Evolutionary conservation across 2,888 invertebrate genomes (phyloP).

Genomic region (Drosophila monieri): DNA sequence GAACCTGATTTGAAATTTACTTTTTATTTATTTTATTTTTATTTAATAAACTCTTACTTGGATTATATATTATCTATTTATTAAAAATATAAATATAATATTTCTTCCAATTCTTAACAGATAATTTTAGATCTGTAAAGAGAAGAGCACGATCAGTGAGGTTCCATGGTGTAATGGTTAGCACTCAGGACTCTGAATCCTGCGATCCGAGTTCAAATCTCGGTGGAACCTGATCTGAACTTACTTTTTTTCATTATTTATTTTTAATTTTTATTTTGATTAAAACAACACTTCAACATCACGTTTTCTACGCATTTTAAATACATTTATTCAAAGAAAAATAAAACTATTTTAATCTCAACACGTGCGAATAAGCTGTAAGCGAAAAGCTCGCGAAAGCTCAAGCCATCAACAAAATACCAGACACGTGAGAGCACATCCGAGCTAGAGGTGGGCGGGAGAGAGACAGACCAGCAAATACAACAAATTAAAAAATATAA

Average conservation of each 20-base stretch:
- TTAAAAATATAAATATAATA: background rate
- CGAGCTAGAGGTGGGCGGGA: constrained; percentile 8
- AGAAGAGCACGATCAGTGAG: constrained; percentile 43
- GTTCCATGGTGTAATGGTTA: constrained; percentile 86
- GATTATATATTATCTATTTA: background rate
- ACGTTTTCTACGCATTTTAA: background rate
- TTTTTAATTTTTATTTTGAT: background rate
- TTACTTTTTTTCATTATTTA: constrained; percentile 11
- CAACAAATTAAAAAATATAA: constrained; percentile 34
- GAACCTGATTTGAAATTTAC: constrained; percentile 71
- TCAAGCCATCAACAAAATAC: constrained; percentile 28
- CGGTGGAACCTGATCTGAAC: constrained; percentile 82
- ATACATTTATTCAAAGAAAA: background rate
- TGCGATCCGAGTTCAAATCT: constrained; percentile 85
- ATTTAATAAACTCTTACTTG: background rate
- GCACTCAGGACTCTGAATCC: constrained; percentile 86
- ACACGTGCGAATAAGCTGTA: constrained; percentile 29
- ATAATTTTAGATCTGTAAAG: constrained; percentile 1
- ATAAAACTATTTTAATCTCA: background rate
- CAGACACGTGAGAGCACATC: constrained; percentile 9
- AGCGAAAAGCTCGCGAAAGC: constrained; percentile 7
- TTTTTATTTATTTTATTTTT: constrained; percentile 4
- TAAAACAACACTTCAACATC: background rate
- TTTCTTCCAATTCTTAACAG: background rate
- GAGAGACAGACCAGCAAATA: constrained; percentile 5